phyloP scores from a whole-genome alignment of 2,113 vertebrate species.

The Petromus typicus region DNA sequence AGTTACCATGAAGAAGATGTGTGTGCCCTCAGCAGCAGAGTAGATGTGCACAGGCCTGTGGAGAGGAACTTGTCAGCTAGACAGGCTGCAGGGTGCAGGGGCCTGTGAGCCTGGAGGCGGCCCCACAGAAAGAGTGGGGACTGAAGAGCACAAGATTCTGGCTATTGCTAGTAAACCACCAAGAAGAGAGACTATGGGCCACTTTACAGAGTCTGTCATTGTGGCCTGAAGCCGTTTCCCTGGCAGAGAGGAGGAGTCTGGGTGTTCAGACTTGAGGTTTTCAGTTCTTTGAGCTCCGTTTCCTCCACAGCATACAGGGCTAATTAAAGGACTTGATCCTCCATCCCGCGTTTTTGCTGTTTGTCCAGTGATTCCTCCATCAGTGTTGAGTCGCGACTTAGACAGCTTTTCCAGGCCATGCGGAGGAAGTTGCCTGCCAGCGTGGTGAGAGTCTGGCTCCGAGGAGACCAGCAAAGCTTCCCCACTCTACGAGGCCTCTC shows the following conservation, averaged over 20 bases:
- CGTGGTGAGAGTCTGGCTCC: not conserved
- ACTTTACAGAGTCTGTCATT: not conserved
- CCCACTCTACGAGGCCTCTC: not conserved
- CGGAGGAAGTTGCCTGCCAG: not conserved
- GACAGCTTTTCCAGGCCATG: not conserved
- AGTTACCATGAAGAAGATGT: not conserved
- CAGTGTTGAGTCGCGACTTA: fast-evolving
- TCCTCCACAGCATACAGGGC: not conserved
- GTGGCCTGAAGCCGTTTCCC: not conserved
- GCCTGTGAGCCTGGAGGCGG: not conserved
- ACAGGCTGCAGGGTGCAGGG: not conserved
- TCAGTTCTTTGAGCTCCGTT: not conserved
- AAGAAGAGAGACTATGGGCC: not conserved
- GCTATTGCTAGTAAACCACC: not conserved
- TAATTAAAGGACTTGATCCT: not conserved
- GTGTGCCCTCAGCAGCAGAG: not conserved
- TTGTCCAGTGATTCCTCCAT: not conserved
- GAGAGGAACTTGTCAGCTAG: not conserved
- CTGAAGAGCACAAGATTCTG: not conserved
- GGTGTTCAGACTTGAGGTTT: not conserved
- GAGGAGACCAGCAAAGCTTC: fast-evolving
- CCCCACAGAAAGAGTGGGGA: not conserved
- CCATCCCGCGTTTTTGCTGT: not conserved
- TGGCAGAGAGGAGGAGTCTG: not conserved
- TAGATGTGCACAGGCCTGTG: not conserved